phyloP scores from a whole-genome alignment of 1,140 invertebrate genomes.

The Anastatus disparis region DNA sequence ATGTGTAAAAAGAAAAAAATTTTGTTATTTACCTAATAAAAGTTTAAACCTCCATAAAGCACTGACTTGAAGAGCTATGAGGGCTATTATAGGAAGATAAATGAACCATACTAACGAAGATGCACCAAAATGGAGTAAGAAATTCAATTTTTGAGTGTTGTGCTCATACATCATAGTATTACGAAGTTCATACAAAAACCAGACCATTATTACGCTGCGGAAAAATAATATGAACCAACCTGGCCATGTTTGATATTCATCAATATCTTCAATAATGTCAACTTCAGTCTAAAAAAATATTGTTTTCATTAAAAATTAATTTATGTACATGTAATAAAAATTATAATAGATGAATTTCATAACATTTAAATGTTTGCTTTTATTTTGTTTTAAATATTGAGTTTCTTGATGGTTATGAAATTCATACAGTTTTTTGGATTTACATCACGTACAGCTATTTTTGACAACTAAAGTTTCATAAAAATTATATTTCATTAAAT shows the following conservation, averaged over 20 bases:
- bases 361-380: no score
- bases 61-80: slow-evolving; percentile 93
- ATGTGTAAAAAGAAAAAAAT: no score
- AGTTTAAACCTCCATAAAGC: slow-evolving; percentile 96
- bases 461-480: no score
- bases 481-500: no score
- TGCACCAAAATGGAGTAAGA: slow-evolving; percentile 95
- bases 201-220: slow-evolving; percentile 90
- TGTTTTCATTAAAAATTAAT: no score
- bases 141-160: slow-evolving; percentile 89
- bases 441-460: no score
- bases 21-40: slow-evolving; percentile 84
- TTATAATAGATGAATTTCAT: no score
- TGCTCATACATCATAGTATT: slow-evolving; percentile 93
- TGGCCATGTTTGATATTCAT: slow-evolving; percentile 97
- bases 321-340: no score
- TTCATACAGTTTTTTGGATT: no score
- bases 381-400: no score
- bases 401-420: no score
- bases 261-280: slow-evolving; percentile 94
- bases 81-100: slow-evolving; percentile 92
- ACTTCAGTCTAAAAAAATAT: slow-evolving; percentile 84
- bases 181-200: slow-evolving; percentile 93
- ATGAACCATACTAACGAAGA: slow-evolving; percentile 98
- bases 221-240: slow-evolving; percentile 92